Evolutionary conservation across 2,797 vertebrate species (phyloP).

Genomic region (Typhlichthys eigenmanni): DNA sequence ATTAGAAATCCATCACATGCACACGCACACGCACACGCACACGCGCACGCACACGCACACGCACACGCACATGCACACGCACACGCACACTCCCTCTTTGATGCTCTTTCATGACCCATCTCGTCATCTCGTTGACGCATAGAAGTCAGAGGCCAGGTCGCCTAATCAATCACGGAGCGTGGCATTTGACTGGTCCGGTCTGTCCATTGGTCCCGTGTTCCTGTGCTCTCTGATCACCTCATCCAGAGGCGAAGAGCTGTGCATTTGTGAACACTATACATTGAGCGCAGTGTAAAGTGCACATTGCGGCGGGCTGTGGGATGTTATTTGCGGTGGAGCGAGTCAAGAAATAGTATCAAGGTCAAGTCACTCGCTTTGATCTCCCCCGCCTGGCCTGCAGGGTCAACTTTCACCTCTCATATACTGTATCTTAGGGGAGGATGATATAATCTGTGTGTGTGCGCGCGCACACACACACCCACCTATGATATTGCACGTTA

Average conservation of each 20-base stretch:
- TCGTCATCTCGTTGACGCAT: constrained; percentile 63
- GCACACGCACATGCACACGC: not conserved
- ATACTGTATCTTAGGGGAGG: constrained; percentile 11
- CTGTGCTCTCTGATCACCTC: constrained; percentile 55
- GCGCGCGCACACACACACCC: not conserved
- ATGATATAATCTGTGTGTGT: constrained; percentile 10
- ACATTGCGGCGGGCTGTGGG: not conserved
- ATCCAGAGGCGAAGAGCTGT: constrained; percentile 30
- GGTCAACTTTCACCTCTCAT: constrained; percentile 32
- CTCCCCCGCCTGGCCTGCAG: constrained; percentile 3
- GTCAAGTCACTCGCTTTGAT: constrained; percentile 46
- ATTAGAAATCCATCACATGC: constrained; percentile 31
- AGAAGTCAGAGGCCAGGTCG: constrained; percentile 55
- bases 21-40: constrained; percentile 7
- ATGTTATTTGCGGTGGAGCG: constrained; percentile 9
- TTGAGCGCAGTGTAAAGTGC: not conserved
- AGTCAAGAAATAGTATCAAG: constrained; percentile 38
- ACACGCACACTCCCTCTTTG: constrained; percentile 47
- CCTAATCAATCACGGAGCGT: constrained; percentile 66
- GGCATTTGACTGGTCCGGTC: constrained; percentile 67
- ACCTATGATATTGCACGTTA: constrained; percentile 11
- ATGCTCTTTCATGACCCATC: constrained; percentile 67
- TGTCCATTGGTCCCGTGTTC: constrained; percentile 44
- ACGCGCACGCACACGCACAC: not conserved
- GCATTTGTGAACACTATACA: not conserved